Evolutionary conservation across 2,888 invertebrate species (phyloP).

Genomic region (Corythucha ciliata): DNA sequence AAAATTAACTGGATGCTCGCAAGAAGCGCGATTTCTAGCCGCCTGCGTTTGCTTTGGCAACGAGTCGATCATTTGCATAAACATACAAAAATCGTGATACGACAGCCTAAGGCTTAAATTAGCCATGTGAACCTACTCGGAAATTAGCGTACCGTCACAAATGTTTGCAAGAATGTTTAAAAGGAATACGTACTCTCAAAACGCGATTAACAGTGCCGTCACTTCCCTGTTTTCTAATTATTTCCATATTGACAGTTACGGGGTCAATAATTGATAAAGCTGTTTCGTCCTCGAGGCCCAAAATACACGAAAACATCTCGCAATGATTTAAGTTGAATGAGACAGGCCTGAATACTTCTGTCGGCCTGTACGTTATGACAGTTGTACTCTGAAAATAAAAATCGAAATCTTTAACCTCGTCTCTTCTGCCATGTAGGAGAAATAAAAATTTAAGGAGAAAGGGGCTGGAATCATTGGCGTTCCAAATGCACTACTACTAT

Average conservation of each 20-base stretch:
- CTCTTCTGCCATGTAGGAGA: too few relatives aligned
- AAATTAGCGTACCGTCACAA: neutral
- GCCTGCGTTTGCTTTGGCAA: slow-evolving; percentile 69
- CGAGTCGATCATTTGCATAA: slow-evolving; percentile 76
- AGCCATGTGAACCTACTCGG: slow-evolving; percentile 33
- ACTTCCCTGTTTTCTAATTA: slow-evolving; percentile 39
- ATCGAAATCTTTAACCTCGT: too few relatives aligned
- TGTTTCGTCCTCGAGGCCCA: slow-evolving; percentile 85
- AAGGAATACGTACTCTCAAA: slow-evolving; percentile 36
- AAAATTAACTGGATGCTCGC: slow-evolving; percentile 39
- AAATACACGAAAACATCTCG: slow-evolving; percentile 85
- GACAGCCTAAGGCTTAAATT: slow-evolving; percentile 76
- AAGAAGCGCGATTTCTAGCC: slow-evolving; percentile 43
- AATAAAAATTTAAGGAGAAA: too few relatives aligned
- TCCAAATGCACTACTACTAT: too few relatives aligned
- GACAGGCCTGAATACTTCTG: slow-evolving; percentile 59
- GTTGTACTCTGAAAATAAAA: slow-evolving; percentile 63
- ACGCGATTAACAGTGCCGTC: slow-evolving; percentile 40
- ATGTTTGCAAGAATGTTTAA: slow-evolving; percentile 10
- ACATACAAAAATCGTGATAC: slow-evolving; percentile 88
- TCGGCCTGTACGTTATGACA: slow-evolving; percentile 67
- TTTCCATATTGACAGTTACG: slow-evolving; percentile 67
- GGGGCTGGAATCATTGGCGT: too few relatives aligned
- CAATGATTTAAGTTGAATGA: slow-evolving; percentile 81
- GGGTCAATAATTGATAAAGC: slow-evolving; percentile 92